Evolutionary conservation across 2,113 vertebrate species (phyloP).

Genomic region (Collichthys lucidus): DNA sequence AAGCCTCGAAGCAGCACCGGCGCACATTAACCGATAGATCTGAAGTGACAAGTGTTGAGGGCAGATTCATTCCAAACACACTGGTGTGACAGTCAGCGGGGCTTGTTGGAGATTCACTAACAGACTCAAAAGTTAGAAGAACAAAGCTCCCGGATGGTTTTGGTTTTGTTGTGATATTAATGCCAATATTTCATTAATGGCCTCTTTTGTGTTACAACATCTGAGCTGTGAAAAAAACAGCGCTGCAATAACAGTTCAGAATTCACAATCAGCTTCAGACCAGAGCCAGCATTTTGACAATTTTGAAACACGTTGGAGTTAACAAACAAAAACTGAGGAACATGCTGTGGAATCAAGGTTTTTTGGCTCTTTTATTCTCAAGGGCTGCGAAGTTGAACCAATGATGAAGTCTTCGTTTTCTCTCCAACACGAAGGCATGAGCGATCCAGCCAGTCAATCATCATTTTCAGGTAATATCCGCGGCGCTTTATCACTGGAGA

Average conservation of each 20-base stretch:
- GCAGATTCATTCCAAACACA: conserved; percentile 57
- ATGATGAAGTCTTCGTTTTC: conserved; percentile 36
- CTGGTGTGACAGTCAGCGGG: conserved; percentile 39
- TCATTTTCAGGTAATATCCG: conserved; percentile 62
- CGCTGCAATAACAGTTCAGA: conserved; percentile 10
- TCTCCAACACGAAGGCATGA: conserved; percentile 1
- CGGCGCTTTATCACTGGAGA: conserved; percentile 49
- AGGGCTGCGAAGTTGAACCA: conserved; percentile 15
- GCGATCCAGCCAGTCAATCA: conserved; percentile 63
- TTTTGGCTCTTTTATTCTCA: conserved; percentile 26
- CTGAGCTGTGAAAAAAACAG: conserved; percentile 52
- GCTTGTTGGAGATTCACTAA: conserved; percentile 48
- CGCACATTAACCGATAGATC: conserved; percentile 58
- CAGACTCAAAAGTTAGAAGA: conserved; percentile 29
- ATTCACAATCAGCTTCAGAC: conserved; percentile 18
- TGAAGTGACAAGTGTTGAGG: conserved; percentile 74
- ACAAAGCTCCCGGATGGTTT: conserved; percentile 27
- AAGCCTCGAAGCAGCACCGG: conserved; percentile 60
- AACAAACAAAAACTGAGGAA: conserved; percentile 1
- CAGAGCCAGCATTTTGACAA: conserved; percentile 8
- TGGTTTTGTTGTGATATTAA: conserved; percentile 55
- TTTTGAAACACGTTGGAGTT: conserved; percentile 11
- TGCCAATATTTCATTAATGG: conserved; percentile 55
- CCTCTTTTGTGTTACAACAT: conserved; percentile 35
- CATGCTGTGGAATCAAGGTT: background rate